These are phyloP conservation scores for Platorchestia sp. DNA, from an alignment of 1,140 invertebrate species.

Conservation along the genomic window DNA sequence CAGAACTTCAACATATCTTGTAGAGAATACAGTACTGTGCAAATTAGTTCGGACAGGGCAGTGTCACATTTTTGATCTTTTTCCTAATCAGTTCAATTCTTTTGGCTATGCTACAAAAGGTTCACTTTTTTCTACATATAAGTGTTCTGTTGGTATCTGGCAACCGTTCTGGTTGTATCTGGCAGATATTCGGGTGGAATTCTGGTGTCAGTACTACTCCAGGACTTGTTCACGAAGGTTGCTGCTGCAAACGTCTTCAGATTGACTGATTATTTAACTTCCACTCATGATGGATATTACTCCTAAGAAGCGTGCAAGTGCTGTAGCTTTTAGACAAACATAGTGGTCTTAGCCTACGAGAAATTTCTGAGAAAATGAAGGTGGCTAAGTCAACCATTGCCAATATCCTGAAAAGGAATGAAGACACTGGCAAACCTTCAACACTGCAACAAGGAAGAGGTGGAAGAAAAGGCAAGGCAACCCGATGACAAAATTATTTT, in stretches of 20 bases:
- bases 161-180: neutral
- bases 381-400: too few species aligned
- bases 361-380: too few species aligned
- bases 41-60: neutral
- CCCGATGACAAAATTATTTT: neutral
- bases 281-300: neutral
- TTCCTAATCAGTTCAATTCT: neutral
- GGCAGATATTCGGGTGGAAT: neutral
- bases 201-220: neutral
- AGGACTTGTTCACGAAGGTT: neutral
- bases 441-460: too few species aligned
- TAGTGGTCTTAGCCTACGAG: too few species aligned
- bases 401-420: too few species aligned
- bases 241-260: neutral
- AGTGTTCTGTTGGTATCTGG: conserved; percentile 1
- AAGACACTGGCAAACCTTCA: too few species aligned
- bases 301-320: conserved; percentile 13
- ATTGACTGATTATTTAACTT: neutral
- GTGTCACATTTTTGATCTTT: neutral
- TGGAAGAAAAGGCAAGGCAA: too few species aligned
- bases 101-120: conserved; percentile 14
- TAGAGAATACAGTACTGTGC: conserved; percentile 22
- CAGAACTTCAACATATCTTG: too few species aligned
- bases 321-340: too few species aligned
- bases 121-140: neutral